Evolutionary conservation across 2,888 invertebrate species (phyloP).

Genomic region (Nephrotoma guestfalica): DNA sequence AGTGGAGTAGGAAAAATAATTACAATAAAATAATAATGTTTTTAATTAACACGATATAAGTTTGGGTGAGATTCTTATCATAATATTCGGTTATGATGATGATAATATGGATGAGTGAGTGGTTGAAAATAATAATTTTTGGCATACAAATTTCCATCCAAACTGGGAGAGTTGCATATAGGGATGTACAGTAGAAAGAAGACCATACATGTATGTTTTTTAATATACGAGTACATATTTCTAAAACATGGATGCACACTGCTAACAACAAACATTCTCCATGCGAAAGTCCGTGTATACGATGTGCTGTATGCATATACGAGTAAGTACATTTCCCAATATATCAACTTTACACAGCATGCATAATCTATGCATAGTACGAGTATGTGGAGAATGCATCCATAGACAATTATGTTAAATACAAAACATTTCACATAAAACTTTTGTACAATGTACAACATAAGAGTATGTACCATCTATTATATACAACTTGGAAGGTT

Average conservation of each 20-base stretch:
- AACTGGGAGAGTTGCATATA: neutral
- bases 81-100: neutral
- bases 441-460: neutral
- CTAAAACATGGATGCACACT: neutral
- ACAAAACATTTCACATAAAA: neutral
- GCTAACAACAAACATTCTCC: neutral
- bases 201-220: no score
- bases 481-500: neutral
- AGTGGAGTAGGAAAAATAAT: neutral
- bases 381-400: neutral
- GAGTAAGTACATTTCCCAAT: neutral
- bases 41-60: neutral
- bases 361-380: neutral
- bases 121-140: neutral
- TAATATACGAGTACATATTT: neutral
- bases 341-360: neutral
- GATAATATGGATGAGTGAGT: neutral
- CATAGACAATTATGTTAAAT: neutral
- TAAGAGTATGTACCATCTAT: neutral
- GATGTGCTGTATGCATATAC: neutral
- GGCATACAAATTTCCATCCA: neutral
- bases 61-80: neutral
- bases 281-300: neutral
- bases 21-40: neutral
- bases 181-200: no score